Evolutionary conservation across 2,113 vertebrate genomes (phyloP).

Genomic region (Paradisaea rubra): DNA sequence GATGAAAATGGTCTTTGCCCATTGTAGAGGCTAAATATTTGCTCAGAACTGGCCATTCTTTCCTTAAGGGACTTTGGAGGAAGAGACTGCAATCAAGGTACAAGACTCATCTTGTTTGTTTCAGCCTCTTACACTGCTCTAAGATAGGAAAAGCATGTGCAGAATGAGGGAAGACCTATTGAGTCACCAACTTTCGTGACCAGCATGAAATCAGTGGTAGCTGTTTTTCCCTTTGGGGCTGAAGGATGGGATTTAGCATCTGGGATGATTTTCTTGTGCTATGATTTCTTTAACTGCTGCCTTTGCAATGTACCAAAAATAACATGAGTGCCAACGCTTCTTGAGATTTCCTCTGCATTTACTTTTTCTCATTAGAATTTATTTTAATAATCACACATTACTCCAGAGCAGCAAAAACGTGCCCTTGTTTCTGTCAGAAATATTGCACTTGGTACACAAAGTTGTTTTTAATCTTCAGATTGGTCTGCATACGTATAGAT

Average conservation of each 20-base stretch:
- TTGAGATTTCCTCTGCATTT: neutral
- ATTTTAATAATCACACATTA: neutral
- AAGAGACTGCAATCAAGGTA: neutral
- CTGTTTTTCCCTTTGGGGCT: no score
- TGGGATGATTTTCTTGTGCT: neutral
- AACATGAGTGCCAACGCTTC: neutral
- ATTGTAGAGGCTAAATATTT: neutral
- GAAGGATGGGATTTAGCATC: neutral
- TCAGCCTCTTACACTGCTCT: neutral
- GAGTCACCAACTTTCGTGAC: neutral
- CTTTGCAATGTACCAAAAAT: neutral
- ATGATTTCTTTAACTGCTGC: neutral
- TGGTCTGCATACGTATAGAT: neutral
- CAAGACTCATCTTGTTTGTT: neutral
- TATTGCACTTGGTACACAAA: conserved; percentile 6
- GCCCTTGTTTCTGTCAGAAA: neutral
- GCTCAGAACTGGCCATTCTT: neutral
- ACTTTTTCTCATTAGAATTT: neutral
- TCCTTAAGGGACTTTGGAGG: neutral
- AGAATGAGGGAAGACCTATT: neutral
- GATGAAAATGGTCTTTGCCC: neutral
- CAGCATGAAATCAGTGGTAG: neutral
- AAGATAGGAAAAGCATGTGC: neutral
- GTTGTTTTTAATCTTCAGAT: conserved; percentile 54
- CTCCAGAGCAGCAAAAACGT: neutral